Base-by-base conservation (phyloP, 1,140 invertebrate genomes). In the Belonocnema kinseyi region DNA sequence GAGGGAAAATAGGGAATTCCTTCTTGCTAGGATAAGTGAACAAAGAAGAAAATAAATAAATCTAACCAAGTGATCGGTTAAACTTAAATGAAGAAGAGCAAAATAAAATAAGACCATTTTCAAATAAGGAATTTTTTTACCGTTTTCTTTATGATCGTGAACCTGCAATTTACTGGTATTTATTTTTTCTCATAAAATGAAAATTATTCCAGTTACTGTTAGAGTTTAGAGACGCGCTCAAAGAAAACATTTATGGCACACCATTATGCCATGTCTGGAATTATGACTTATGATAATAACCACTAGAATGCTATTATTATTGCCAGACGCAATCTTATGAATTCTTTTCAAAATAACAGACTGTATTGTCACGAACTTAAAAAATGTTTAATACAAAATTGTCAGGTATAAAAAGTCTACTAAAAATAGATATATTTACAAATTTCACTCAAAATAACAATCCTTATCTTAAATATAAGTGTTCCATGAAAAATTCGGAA, bases 141-240 rank as follows among this genome's bases (percentile, higher is more conserved):
- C 61, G 61, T 66, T 66, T 66, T 66, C n/a, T 46, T 46, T 46
- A 46, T 16, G 21, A 16, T 66, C 3, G 7, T n/a, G 61, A 40
- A 66, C 33, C 58, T 61, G 58, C 40, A 66, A 33, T n/a, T 13
- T 66, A 6, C 33, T 40, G 61, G 21, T 40, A 33, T 56, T 21
- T 66, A 16, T 66, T 66, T 66, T 61, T 66, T 33, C 61, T n/a
- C 33, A 66, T 66, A 40, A 66, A 66, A 66, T 14, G 26, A 40
- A 40, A 33, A 14, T 40, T 66, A 33, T 40, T 3, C 13, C 16
- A 66, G 40, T n/a, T 66, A 66, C 61, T 40, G 61, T 66, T 66
- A 66, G 26, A 17, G n/a, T 54, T 54, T n/a, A 17, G 53, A 40
- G 33, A 40, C 14, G 61, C 61, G n/a, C 40, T 46, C 1, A 46